phyloP scores from a whole-genome alignment of 1,140 invertebrate genomes.

The Caenorhabditis brenneri region DNA sequence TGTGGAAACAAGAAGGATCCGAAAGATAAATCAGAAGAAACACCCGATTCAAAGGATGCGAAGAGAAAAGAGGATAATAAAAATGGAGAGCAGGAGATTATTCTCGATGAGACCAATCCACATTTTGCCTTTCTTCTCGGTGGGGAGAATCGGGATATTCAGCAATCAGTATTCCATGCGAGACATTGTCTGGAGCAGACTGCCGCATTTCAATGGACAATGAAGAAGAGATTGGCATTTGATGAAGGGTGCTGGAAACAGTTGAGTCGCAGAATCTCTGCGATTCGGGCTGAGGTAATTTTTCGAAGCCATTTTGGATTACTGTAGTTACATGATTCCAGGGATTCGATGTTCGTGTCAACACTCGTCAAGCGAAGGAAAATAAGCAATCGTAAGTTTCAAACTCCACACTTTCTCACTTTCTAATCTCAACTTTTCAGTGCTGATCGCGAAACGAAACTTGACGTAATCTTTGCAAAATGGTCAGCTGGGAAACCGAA shows the following conservation, averaged over 20 bases:
- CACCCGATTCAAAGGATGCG: not conserved
- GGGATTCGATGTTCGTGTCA: not conserved
- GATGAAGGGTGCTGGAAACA: constrained; percentile 26
- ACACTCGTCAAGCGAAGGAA: not conserved
- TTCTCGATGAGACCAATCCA: not conserved
- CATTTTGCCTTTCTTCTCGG: not conserved
- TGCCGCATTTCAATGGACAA: not conserved
- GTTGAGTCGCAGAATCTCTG: not conserved
- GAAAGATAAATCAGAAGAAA: not conserved
- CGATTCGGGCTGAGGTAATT: not conserved
- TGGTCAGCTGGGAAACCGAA: not conserved
- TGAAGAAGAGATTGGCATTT: constrained; percentile 17
- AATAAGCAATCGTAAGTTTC: not conserved
- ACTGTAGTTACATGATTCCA: too few species aligned
- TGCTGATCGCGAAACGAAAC: not conserved
- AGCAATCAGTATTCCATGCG: not conserved
- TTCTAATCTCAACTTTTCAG: not conserved
- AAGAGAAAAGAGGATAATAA: not conserved
- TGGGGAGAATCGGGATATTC: not conserved
- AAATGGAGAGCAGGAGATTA: not conserved
- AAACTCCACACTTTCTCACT: not conserved
- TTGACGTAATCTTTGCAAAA: not conserved
- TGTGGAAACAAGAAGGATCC: not conserved
- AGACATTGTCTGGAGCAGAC: not conserved
- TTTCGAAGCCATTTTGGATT: not conserved